A percentile compares a stretch with the other conserved stretches of the same genome.
Evolutionary conservation across 2,113 vertebrate genomes (phyloP).

Genomic region (Boleophthalmus pectinirostris): DNA sequence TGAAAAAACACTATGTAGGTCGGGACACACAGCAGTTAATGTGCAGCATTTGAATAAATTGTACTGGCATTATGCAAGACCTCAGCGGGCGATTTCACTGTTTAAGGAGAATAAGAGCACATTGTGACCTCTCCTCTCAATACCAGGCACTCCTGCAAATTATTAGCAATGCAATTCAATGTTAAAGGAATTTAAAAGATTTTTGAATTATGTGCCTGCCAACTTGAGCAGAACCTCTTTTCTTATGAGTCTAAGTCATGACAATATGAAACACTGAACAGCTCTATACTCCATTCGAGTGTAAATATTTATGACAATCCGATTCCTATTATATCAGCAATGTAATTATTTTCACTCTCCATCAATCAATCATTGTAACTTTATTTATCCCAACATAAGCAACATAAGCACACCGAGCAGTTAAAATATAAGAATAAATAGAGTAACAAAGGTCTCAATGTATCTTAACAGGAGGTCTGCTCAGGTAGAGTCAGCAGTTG

Average conservation of each 20-base stretch:
- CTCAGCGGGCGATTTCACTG: slow-evolving; percentile 1
- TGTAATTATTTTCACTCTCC: slow-evolving; percentile 4
- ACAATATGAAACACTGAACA: background rate
- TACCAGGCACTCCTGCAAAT: background rate
- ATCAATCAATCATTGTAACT: no score
- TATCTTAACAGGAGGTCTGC: no score
- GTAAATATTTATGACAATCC: slow-evolving; percentile 6
- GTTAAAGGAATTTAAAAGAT: background rate
- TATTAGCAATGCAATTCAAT: background rate
- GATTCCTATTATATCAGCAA: background rate
- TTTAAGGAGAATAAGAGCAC: slow-evolving; percentile 3
- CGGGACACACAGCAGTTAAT: slow-evolving; percentile 9
- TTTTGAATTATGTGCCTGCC: background rate
- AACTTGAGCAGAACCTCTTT: background rate
- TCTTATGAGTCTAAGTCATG: background rate
- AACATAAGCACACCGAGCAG: no score
- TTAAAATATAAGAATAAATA: no score
- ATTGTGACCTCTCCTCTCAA: background rate
- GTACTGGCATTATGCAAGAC: slow-evolving; percentile 1
- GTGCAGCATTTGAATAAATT: slow-evolving; percentile 4
- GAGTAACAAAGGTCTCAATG: no score
- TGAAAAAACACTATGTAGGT: slow-evolving; percentile 9
- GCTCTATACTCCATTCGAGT: background rate
- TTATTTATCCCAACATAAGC: no score
- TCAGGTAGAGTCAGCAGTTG: no score